Evolutionary conservation across 2,797 vertebrate genomes (phyloP).

Genomic region (Erpetoichthys calabaricus): DNA sequence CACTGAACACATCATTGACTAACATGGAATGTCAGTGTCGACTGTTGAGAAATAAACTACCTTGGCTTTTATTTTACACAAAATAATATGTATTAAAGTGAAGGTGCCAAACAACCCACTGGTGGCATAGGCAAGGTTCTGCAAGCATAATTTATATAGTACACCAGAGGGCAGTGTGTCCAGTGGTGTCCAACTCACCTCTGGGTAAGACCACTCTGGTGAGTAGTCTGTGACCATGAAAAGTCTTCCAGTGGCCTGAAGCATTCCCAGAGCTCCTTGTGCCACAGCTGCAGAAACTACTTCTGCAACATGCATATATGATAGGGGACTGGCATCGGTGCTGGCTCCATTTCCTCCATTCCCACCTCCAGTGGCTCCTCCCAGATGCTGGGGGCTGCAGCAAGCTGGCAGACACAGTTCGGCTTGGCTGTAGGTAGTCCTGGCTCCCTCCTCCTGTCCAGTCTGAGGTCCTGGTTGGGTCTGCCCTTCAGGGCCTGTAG

Average conservation of each 20-base stretch:
- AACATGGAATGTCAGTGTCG: no score
- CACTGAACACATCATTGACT: no score
- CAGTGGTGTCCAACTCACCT: conserved; percentile 53
- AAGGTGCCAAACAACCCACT: no score
- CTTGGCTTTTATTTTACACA: no score
- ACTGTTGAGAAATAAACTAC: no score
- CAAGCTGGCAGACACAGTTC: conserved; percentile 89
- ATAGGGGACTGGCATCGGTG: conserved; percentile 67
- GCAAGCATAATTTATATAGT: no score
- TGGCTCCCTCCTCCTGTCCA: conserved; percentile 72
- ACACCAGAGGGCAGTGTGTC: no score
- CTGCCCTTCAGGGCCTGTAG: conserved; percentile 39
- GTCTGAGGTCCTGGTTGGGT: conserved; percentile 55
- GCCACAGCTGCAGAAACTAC: conserved; percentile 78
- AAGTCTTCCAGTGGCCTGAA: conserved; percentile 86
- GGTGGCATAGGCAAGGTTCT: no score
- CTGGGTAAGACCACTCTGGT: conserved; percentile 96
- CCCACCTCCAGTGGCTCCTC: conserved; percentile 27
- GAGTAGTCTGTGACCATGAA: conserved; percentile 99
- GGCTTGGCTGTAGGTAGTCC: conserved; percentile 66
- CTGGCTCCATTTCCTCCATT: conserved; percentile 52
- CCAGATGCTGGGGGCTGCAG: conserved; percentile 81
- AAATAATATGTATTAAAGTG: no score
- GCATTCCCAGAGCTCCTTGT: conserved; percentile 80
- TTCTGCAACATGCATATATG: conserved; percentile 95